Conservation (phyloP, 1,140 invertebrate species). For the Drosophila insularis region DNA sequence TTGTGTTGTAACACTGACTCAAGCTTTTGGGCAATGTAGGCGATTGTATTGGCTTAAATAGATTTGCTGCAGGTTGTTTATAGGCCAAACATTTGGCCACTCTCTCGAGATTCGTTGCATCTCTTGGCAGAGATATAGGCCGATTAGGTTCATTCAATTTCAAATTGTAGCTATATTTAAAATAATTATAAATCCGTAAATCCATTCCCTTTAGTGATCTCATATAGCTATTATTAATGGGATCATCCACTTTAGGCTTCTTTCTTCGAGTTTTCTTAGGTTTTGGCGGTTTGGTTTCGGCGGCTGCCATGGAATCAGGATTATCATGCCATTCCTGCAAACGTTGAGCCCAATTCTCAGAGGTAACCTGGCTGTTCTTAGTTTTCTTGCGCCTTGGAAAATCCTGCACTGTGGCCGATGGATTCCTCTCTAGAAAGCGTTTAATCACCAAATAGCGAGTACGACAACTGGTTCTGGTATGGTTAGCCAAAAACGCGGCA, state of each 20-base stretch:
- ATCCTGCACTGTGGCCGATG: slow-evolving; percentile 61
- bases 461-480: slow-evolving; percentile 83
- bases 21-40: slow-evolving; percentile 25
- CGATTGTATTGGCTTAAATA: slow-evolving; percentile 9
- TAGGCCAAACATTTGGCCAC: slow-evolving; percentile 33
- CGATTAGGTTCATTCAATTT: slow-evolving; percentile 14
- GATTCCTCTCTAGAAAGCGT: slow-evolving; percentile 77
- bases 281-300: neutral
- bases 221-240: neutral
- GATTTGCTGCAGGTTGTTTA: neutral
- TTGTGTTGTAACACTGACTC: slow-evolving; percentile 27
- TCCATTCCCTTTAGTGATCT: slow-evolving; percentile 25
- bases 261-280: slow-evolving; percentile 1
- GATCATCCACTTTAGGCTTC: neutral
- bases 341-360: slow-evolving; percentile 70
- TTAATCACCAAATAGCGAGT: slow-evolving; percentile 82
- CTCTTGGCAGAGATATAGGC: slow-evolving; percentile 26
- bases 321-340: slow-evolving; percentile 54
- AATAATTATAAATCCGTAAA: slow-evolving; percentile 46
- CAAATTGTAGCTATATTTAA: slow-evolving; percentile 72
- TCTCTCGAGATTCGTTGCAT: slow-evolving; percentile 17
- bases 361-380: slow-evolving; percentile 39
- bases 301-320: slow-evolving; percentile 25
- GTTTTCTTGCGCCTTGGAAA: slow-evolving; percentile 57
- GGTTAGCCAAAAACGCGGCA: slow-evolving; percentile 77